phyloP scores from a whole-genome alignment of 2,797 vertebrate genomes.

The Limosa lapponica region DNA sequence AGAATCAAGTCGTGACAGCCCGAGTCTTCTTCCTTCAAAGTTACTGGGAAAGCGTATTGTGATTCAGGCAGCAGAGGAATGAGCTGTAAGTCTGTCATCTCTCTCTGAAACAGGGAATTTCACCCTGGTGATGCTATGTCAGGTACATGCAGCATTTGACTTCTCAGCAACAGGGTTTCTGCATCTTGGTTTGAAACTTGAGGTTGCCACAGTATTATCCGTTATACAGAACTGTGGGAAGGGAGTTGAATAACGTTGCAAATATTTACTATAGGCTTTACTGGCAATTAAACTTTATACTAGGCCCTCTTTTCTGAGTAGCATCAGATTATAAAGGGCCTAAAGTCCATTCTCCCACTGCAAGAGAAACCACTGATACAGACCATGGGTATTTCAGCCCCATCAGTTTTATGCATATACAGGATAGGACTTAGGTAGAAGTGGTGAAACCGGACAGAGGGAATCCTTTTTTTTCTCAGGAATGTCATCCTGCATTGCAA shows the following conservation, averaged over 20 bases:
- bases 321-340: neutral
- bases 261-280: conserved; percentile 71
- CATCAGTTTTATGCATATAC: neutral
- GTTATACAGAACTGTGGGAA: neutral
- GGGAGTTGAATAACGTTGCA: conserved; percentile 37
- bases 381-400: neutral
- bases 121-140: neutral
- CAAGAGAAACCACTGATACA: neutral
- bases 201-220: neutral
- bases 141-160: neutral
- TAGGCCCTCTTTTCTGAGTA: neutral
- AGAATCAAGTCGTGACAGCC: neutral
- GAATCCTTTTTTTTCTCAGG: neutral
- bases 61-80: neutral
- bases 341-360: neutral
- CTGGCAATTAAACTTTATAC: conserved; percentile 36
- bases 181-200: neutral
- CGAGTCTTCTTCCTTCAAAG: neutral
- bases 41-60: neutral
- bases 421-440: neutral
- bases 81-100: neutral
- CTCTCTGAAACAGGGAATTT: neutral
- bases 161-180: neutral
- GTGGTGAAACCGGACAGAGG: neutral
- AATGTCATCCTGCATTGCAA: neutral